Evolutionary conservation across 1,140 invertebrate species (phyloP).

Genomic region (Tribolium castaneum): DNA sequence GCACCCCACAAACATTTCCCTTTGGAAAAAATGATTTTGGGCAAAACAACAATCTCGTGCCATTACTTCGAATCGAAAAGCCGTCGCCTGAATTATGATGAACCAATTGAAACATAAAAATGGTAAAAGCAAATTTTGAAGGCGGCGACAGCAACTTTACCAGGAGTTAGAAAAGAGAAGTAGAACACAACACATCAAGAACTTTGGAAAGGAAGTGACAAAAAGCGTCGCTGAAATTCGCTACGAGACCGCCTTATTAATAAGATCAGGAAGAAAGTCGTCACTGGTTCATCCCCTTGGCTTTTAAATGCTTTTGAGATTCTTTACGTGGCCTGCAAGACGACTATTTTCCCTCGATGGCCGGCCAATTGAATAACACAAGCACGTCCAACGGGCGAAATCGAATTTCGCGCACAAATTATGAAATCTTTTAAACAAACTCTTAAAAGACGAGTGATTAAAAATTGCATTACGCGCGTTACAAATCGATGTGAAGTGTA

Average conservation of each 20-base stretch:
- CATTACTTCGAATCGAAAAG: constrained; percentile 14
- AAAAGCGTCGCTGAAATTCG: constrained; percentile 16
- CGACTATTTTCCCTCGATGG: neutral
- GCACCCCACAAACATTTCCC: constrained; percentile 29
- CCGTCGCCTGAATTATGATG: constrained; percentile 1
- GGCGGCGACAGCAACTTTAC: constrained; percentile 1
- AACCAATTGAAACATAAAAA: constrained; percentile 11
- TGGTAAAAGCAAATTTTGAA: constrained; percentile 21
- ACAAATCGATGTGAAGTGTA: too few relatives aligned
- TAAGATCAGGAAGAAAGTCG: constrained; percentile 31
- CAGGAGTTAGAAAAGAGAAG: constrained; percentile 23
- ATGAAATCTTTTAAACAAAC: too few relatives aligned
- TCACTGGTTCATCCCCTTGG: constrained; percentile 20
- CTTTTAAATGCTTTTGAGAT: constrained; percentile 34
- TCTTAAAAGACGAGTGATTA: too few relatives aligned
- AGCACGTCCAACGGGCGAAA: neutral
- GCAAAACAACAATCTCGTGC: constrained; percentile 17
- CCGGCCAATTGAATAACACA: constrained; percentile 11
- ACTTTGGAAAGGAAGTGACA: constrained; percentile 32
- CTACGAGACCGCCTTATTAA: constrained; percentile 37
- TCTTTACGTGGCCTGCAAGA: constrained; percentile 6
- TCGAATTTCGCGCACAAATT: too few relatives aligned
- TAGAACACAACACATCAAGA: constrained; percentile 28
- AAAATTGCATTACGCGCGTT: too few relatives aligned
- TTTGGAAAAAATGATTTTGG: constrained; percentile 20